Conservation (phyloP, 2,888 invertebrate species). For the Orchestes rusci region DNA sequence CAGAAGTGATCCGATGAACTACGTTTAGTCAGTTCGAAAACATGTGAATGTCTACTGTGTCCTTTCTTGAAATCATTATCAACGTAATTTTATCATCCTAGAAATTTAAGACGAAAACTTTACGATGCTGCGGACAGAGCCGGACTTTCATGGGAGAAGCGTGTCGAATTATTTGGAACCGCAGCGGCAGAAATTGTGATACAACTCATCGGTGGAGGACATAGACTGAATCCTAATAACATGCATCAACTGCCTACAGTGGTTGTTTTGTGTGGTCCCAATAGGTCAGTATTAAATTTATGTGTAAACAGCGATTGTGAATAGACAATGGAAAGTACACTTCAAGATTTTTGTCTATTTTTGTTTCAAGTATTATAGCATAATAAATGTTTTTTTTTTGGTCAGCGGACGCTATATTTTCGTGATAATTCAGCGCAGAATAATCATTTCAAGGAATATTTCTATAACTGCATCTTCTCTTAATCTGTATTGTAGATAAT, state of each 20-base stretch:
- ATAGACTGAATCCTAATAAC: conserved; percentile 77
- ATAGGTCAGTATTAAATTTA: too few relatives aligned
- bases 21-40: background rate
- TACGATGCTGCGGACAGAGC: conserved; percentile 52
- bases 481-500: too few relatives aligned
- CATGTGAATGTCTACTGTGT: background rate
- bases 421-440: too few relatives aligned
- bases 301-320: too few relatives aligned
- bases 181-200: conserved; percentile 80
- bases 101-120: conserved; percentile 17
- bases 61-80: background rate
- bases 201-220: conserved; percentile 75
- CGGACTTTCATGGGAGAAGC: conserved; percentile 59
- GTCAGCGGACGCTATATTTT: too few relatives aligned
- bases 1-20: too few relatives aligned
- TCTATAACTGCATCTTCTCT: too few relatives aligned
- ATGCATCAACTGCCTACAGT: conserved; percentile 82
- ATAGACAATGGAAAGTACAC: too few relatives aligned
- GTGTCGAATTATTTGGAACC: conserved; percentile 72
- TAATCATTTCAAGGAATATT: too few relatives aligned
- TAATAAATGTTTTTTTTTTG: too few relatives aligned
- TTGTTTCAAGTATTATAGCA: too few relatives aligned
- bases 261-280: conserved; percentile 65
- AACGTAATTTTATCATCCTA: background rate
- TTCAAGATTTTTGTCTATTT: too few relatives aligned